Base-by-base conservation (phyloP, 2,888 invertebrate species). In the Phalera bucephala region DNA sequence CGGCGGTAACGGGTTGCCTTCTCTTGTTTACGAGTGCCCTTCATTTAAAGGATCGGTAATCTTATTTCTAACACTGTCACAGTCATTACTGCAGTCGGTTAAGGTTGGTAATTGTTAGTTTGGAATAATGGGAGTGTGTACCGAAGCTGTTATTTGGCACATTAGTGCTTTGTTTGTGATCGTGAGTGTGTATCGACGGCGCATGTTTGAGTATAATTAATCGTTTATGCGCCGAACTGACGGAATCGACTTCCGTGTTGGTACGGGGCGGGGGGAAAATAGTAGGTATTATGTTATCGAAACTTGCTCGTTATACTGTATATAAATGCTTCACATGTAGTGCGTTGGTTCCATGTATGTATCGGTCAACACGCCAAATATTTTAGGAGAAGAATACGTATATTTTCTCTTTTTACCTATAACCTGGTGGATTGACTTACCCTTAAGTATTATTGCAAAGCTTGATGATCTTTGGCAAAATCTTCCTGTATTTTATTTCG, bases 21-120 rank as follows among this genome's bases (percentile, higher is more conserved):
- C 36, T 22, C 36, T 43, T 46, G 51, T 58, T 52, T 50, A 51
- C 51, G 55, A 53, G 36, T 31, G 36, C 39, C 44, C 56, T 48
- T 50, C 54, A 41, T 52, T 52, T 65, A 44, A 46, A 47, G 49
- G 43, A 52, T 42, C 19, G 26, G 41, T 30, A 13, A 8, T 21
- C 6, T 15, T 22, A 9, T 21, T 25, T 14, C 15, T 8, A 4
- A 20, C 22, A 3, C 7, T 27, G 28, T 13, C 21, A 20, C 1
- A 25, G 7, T 25, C 33, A 35, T 38, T 52, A 52, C n/a, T 0
- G 0, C 1, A 17, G 15, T 6, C 0, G 6, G 7, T 13, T 25
- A 40, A 31, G 22, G 28, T 21, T 19, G 14, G 34, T n/a, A 15
- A 19, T 30, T 4, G 23, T 17, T 3, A 2, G 13, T 10, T 9